Base-by-base conservation (phyloP, 2,797 vertebrate species). In the Euthynnus affinis region DNA sequence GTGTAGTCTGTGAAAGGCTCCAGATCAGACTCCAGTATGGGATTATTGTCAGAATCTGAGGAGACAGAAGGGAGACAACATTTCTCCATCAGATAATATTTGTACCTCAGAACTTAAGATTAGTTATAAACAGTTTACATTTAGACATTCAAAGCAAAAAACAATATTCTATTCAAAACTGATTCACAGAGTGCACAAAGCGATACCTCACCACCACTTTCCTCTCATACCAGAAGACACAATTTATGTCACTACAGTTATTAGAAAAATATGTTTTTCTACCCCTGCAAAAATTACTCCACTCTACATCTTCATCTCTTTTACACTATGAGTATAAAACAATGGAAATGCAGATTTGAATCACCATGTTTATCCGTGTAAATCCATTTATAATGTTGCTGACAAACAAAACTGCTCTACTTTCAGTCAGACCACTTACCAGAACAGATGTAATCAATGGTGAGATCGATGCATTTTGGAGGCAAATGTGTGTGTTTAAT, bases 1-100 rank as follows among this genome's bases (percentile, higher is more conserved):
- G 0, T 64, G 87, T 94, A 93, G 0, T 52, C 0, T n/a, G 64
- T 84, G 53, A 68, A 84, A 0, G 87, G 91, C 59, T 90, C 58
- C 80, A 92, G 55, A 0, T 81, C 6, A 12, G 46, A 2, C 14
- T 6, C 34, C 27, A 27, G 27, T 4, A 44, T 46, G 0, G 1
- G 0, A 2, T 14, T 0, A 0, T 1, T 2, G 9, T 0, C 7
- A 0, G 0, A 0, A 6, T 74, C 84, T 91, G 59, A 53, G 8
- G 69, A 72, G 34, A 85, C 12, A 81, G 15, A 74, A 67, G 42
- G 15, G 32, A 8, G 9, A 69, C 32, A 34, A 6, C 17, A 17
- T 46, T 69, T 78, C 17, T 22, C 53, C 46, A 79, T 6, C 22
- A n/a, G 10, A 13, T 53, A n/a, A 0, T 37, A 7, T 65, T 56